phyloP scores from a whole-genome alignment of 2,113 vertebrate species.

The Pongo pygmaeus region DNA sequence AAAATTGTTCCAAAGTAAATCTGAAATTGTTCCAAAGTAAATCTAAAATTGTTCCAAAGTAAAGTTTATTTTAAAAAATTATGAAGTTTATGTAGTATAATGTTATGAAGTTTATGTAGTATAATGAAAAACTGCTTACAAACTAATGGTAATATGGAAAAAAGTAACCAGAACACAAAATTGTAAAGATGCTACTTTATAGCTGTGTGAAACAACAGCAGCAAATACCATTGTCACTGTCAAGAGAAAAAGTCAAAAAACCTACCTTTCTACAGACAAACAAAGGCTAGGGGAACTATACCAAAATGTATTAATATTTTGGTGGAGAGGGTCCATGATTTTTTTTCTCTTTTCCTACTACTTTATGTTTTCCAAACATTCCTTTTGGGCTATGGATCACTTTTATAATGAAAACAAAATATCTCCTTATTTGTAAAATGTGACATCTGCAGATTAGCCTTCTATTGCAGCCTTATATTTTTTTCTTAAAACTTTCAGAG shows the following conservation, averaged over 20 bases:
- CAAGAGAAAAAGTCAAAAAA: not conserved
- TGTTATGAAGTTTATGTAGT: not conserved
- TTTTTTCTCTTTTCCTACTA: not conserved
- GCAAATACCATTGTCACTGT: too few species aligned
- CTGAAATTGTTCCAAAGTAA: not conserved
- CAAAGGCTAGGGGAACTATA: not conserved
- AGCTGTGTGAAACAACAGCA: not conserved
- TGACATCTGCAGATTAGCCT: not conserved
- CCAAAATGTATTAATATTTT: not conserved
- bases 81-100: not conserved
- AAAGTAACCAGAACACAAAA: not conserved
- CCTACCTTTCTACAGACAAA: not conserved
- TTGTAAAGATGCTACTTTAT: not conserved
- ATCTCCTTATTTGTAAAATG: not conserved
- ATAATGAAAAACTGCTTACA: not conserved
- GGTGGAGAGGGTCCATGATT: not conserved
- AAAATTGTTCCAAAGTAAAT: not conserved
- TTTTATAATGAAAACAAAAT: slow-evolving; percentile 22
- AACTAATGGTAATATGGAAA: not conserved
- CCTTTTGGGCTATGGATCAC: not conserved
- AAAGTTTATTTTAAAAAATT: not conserved
- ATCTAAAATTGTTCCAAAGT: not conserved
- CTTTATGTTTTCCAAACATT: slow-evolving; percentile 13
- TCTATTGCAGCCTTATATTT: not conserved
- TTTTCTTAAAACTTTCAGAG: not conserved